Evolutionary conservation across 2,797 vertebrate genomes (phyloP).

Genomic region (Naso thynnoides): DNA sequence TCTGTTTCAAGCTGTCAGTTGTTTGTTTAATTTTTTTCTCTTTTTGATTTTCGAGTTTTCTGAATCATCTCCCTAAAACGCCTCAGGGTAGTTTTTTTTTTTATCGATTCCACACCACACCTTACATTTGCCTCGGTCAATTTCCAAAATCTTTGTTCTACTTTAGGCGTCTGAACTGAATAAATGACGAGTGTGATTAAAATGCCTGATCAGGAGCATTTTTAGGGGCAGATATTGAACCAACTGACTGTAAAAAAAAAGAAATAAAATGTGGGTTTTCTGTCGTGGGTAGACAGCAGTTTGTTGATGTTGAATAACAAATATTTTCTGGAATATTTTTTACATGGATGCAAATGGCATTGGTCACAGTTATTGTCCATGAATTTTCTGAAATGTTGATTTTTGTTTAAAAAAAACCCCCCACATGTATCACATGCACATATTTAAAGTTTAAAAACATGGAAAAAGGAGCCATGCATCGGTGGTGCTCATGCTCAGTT

Average conservation of each 20-base stretch:
- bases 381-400: conserved; percentile 3
- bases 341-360: conserved; percentile 12
- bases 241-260: conserved; percentile 2
- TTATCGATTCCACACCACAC: conserved; percentile 30
- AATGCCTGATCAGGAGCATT: neutral
- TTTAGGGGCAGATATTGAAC: neutral
- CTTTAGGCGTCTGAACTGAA: conserved; percentile 23
- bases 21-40: neutral
- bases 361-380: neutral
- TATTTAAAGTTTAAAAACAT: neutral
- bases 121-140: conserved; percentile 35
- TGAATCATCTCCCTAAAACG: conserved; percentile 41
- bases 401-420: neutral
- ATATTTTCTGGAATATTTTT: neutral
- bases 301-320: conserved; percentile 23
- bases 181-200: conserved; percentile 30
- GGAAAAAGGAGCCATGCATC: neutral
- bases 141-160: conserved; percentile 33
- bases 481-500: too few species aligned
- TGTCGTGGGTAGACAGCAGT: conserved; percentile 14
- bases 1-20: neutral
- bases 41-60: conserved; percentile 31
- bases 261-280: conserved; percentile 2
- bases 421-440: too few species aligned
- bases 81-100: conserved; percentile 38